Conservation (phyloP, 2,888 invertebrate species). For the Arge pagana region DNA sequence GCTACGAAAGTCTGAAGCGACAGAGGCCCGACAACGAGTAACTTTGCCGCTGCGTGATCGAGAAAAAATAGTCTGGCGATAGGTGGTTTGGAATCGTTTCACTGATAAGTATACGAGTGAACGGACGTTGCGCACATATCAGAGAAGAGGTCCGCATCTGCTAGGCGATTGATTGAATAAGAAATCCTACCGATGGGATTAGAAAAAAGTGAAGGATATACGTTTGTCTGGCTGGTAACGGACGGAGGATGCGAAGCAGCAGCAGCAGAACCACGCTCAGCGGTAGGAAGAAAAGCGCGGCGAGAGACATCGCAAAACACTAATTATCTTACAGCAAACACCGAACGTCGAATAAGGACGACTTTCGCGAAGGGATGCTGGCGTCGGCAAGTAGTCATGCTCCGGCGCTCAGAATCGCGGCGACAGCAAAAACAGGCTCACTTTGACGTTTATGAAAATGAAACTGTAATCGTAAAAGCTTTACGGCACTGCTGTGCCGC, state of each 20-base stretch:
- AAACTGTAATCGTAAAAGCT: conserved; percentile 58
- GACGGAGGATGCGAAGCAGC: background rate
- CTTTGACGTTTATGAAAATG: conserved; percentile 57
- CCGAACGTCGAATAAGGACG: conserved; percentile 10
- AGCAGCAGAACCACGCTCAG: background rate
- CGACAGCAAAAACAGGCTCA: conserved; percentile 43
- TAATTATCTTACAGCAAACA: conserved; percentile 52
- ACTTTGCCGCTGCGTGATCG: too few relatives aligned
- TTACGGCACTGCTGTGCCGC: conserved; percentile 42
- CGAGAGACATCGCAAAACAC: conserved; percentile 43
- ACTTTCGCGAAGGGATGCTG: conserved; percentile 5
- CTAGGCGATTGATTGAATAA: too few relatives aligned
- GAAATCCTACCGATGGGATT: too few relatives aligned
- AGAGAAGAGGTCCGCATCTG: too few relatives aligned
- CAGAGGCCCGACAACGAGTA: too few relatives aligned
- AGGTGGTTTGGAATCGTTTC: too few relatives aligned
- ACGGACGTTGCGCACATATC: too few relatives aligned
- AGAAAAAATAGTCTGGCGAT: too few relatives aligned
- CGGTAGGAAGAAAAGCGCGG: background rate
- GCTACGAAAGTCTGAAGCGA: too few relatives aligned
- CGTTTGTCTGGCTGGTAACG: background rate
- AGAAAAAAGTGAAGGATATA: background rate
- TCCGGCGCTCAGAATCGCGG: conserved; percentile 24
- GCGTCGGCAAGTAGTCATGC: conserved; percentile 29
- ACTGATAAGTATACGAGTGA: too few relatives aligned